Conservation (phyloP, 2,888 invertebrate species). For the Oligia strigilis region DNA sequence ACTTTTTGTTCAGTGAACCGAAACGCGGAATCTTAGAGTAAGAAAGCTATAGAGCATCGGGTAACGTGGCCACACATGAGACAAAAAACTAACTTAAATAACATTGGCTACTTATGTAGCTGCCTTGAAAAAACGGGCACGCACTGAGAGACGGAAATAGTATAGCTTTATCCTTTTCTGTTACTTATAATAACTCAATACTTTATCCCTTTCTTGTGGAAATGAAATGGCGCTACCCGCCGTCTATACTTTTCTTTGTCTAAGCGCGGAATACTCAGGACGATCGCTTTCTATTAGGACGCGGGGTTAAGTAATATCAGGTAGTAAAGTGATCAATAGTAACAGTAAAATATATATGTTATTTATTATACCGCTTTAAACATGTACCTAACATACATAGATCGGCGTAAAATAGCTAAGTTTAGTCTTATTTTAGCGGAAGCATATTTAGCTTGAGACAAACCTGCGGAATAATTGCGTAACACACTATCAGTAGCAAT, state of each 20-base stretch:
- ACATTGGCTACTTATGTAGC: too few species aligned
- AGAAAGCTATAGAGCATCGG: too few species aligned
- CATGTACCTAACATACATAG: constrained; percentile 45
- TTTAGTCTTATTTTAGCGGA: constrained; percentile 23
- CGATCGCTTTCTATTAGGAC: neutral
- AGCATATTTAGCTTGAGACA: constrained; percentile 45
- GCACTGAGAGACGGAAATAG: too few species aligned
- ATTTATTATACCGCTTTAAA: constrained; percentile 54
- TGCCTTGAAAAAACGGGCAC: too few species aligned
- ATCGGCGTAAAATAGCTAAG: constrained; percentile 30
- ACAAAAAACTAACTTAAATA: too few species aligned
- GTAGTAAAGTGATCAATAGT: constrained; percentile 47
- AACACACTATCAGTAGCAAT: neutral
- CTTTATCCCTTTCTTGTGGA: too few species aligned
- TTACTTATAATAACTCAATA: too few species aligned
- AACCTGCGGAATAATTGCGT: neutral
- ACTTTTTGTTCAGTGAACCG: neutral
- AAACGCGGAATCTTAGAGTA: neutral
- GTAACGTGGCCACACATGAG: too few species aligned
- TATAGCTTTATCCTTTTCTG: too few species aligned
- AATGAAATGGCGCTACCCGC: too few species aligned
- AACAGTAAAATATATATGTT: constrained; percentile 43
- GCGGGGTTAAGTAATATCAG: constrained; percentile 41
- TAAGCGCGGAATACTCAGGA: neutral
- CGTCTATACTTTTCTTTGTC: too few species aligned